Base-by-base conservation (phyloP, 1,140 invertebrate species). In the Drusus annulatus region DNA sequence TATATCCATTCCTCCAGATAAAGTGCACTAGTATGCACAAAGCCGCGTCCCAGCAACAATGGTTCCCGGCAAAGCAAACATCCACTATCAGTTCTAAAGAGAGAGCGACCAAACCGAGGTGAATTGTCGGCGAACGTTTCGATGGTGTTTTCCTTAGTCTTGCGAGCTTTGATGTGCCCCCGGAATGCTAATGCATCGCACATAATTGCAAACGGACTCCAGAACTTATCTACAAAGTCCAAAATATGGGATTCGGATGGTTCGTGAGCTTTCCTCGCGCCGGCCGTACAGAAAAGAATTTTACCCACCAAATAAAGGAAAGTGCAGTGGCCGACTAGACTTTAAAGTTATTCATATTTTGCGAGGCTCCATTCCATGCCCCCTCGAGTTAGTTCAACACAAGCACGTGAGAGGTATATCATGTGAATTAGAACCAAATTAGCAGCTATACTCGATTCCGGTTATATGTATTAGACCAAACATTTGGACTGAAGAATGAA, bases 91-190 rank as follows among this genome's bases (percentile, higher is more conserved):
- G 56, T 79, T 80, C 58, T 51, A 80, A 80, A 80, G 78, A 80
- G 78, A 74, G 52, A 52, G 45, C 60, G 65, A 60, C 52, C 45
- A 77, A 77, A 77, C 75, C 25, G 25, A 17, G 51, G 51, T 15
- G 65, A 73, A 78, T 68, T 68, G 58, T 54, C 19, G 76, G 56
- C 16, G 28, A 68, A 62, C 78, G 78, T 58, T 73, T 80, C 52
- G 74, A 80, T 75, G 78, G 56, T 80, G 69, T 80, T 80, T 80
- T 80, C 78, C 71, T 74, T 79, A 71, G 78, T 68, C 68, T 58
- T 62, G 77, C 28, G 60, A 77, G 75, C 75, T 77, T 77, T 63
- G 75, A 63, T 77, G 50, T 65, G 23, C 77, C 19, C 63, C 16
- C 16, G 69, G 80, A 62, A 81, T 81, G 75, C 75, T 81, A 81